These are phyloP conservation scores for Sesia bembeciformis DNA, from an alignment of 2,888 invertebrate genomes.

Conservation along the genomic window DNA sequence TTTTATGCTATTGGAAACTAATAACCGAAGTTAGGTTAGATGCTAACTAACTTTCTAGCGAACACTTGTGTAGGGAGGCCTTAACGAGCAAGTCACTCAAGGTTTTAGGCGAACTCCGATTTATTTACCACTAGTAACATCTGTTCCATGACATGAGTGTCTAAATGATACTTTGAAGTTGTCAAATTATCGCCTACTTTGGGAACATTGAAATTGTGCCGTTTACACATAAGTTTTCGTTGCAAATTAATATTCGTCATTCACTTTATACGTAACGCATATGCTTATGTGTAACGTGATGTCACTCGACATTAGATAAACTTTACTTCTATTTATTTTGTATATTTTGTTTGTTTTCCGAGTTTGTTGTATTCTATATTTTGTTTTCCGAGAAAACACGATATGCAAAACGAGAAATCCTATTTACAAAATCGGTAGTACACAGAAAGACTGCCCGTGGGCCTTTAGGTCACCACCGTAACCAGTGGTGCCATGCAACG, in stretches of 20 bases:
- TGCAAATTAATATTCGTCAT: conserved; percentile 20
- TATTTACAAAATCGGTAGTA: no score
- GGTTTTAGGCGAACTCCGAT: conserved; percentile 43
- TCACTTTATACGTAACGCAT: not conserved
- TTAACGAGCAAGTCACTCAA: conserved; percentile 56
- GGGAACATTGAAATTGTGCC: conserved; percentile 26
- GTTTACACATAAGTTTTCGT: conserved; percentile 16
- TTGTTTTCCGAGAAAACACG: no score
- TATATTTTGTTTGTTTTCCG: no score
- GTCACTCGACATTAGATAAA: not conserved
- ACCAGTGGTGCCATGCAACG: no score
- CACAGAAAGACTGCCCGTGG: no score
- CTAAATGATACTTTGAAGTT: conserved; percentile 65
- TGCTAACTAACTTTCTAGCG: conserved; percentile 24
- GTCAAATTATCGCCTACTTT: conserved; percentile 56
- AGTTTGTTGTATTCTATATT: no score
- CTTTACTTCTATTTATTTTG: no score
- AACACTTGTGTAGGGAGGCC: conserved; percentile 25
- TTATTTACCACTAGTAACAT: conserved; percentile 58
- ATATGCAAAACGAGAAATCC: no score
- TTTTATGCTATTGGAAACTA: conserved; percentile 19
- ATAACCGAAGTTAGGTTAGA: conserved; percentile 23
- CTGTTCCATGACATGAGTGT: conserved; percentile 47
- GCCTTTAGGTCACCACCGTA: no score
- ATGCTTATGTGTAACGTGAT: not conserved